Evolutionary conservation across 2,113 vertebrate species (phyloP).

Genomic region (human): DNA sequence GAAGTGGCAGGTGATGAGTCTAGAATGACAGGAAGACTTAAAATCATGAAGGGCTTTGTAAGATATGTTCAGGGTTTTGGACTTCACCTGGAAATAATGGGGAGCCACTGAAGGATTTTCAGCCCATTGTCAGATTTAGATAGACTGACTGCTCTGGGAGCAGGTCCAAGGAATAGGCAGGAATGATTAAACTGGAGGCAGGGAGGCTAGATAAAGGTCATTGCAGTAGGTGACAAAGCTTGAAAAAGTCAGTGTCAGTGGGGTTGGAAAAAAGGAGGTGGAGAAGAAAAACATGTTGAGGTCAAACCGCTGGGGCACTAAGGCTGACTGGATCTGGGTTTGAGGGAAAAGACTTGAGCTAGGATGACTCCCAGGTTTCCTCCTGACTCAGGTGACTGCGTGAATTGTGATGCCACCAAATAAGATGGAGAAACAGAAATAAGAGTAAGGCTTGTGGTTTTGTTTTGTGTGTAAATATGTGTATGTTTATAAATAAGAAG

Average conservation of each 20-base stretch:
- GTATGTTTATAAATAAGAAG: neutral
- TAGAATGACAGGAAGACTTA: neutral
- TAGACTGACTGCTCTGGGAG: neutral
- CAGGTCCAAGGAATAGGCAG: neutral
- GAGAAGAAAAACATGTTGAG: neutral
- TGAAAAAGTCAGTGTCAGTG: neutral
- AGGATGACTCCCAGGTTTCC: neutral
- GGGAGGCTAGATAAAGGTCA: neutral
- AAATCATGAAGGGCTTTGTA: neutral
- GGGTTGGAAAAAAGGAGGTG: neutral
- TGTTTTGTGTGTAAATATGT: neutral
- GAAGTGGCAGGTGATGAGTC: neutral
- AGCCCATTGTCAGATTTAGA: neutral
- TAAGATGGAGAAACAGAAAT: neutral
- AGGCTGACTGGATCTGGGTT: neutral
- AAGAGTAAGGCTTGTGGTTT: neutral
- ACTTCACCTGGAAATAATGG: conserved; percentile 1
- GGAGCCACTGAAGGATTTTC: neutral
- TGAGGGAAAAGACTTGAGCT: neutral
- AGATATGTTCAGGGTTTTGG: neutral
- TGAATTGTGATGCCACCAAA: neutral
- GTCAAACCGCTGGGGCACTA: neutral
- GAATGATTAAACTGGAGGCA: neutral
- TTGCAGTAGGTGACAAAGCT: neutral
- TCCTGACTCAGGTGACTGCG: neutral